Base-by-base conservation (phyloP, 1,140 invertebrate genomes). In the Glossosoma conforme region DNA sequence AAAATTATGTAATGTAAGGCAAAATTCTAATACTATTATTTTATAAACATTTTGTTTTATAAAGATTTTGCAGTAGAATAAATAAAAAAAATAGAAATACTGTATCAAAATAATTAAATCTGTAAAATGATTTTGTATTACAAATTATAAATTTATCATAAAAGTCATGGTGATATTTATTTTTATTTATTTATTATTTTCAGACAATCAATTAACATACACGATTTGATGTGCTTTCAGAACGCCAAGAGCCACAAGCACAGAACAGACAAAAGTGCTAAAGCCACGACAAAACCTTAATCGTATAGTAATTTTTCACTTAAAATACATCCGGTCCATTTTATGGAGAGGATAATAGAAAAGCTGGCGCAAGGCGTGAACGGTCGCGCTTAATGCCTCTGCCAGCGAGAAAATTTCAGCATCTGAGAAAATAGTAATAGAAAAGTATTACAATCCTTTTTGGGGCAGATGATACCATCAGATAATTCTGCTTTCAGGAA, bases 311-410 rank as follows among this genome's bases (percentile, higher is more conserved):
- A 15, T 47, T 47, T 43, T 41, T 42, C 37, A 35, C 30, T 41
- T 50, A 43, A 42, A 42, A 43, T 22, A 33, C 38, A 50, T 50
- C 24, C 40, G 20, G 18, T 50, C 37, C 13, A 42, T 41, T 41
- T 43, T 17, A 14, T 17, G 4, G 18, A 33, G 15, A 18, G 19
- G 19, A 37, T 21, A 50, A 43, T 35, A 30, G 28, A 50, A 22
- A 35, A 22, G 20, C 32, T 37, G 35, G 4, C 35, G 10, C 13
- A 17, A 24, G n/a, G 11, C 24, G 24, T n/a, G n/a, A 11, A 17
- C 8, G 13, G 36, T 38, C 20, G 8, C 36, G 33, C 11, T 38
- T 38, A 38, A 15, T 15, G 8, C 2, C n/a, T n/a, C n/a, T n/a
- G n/a, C 15, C 15, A 2, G 18, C 20, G 36, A 11, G 36, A 38